Evolutionary conservation across 2,113 vertebrate genomes (phyloP), one percentile per base, ranked within the genome.

Genomic region (Nematolebias whitei): DNA sequence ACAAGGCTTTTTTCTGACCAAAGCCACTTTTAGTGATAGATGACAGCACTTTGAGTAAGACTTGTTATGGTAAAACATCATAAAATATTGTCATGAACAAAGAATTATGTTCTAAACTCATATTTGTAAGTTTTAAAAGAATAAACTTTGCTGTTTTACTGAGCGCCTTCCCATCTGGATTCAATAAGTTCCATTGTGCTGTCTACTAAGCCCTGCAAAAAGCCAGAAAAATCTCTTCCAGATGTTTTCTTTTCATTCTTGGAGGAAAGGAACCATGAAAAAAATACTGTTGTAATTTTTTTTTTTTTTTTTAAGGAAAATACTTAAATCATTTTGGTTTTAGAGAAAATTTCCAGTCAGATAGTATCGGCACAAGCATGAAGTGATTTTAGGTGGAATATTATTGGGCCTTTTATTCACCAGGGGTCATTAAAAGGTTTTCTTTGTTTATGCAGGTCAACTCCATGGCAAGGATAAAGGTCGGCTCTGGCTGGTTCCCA

Each of bases 211-310:
- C 76, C 76, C 74, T 83, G 82, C 68, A 82, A 83, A 90, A 88
- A 80, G 64, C 72, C 72, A 76, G 81, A 67, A 86, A 91, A 92
- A 93, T 92, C 76, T 81, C 74, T 93, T 93, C 92, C 91, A 93
- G 92, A 93, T 93, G 93, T 91, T 92, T 91, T 91, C 75, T 83
- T 90, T 78, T 84, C 78, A 82, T 81, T 90, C 73, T 50, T 77
- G 74, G 82, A 88, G 86, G 85, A 91, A 88, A 68, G 76, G 79
- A 78, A 87, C 62, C 72, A 24, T 50, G 65, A 83, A 81, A 87
- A 88, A 77, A 76, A 70, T 16, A 68, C 68, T 56, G 79, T 82
- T 88, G 79, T 74, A 66, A 47, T 51, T 59, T 64, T 59, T 29
- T 45, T 55, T 89, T 44, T 66, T 47, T 44, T 54, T 68, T 68